Evolutionary conservation across 2,797 vertebrate species (phyloP).

Genomic region (Borostomias antarcticus): DNA sequence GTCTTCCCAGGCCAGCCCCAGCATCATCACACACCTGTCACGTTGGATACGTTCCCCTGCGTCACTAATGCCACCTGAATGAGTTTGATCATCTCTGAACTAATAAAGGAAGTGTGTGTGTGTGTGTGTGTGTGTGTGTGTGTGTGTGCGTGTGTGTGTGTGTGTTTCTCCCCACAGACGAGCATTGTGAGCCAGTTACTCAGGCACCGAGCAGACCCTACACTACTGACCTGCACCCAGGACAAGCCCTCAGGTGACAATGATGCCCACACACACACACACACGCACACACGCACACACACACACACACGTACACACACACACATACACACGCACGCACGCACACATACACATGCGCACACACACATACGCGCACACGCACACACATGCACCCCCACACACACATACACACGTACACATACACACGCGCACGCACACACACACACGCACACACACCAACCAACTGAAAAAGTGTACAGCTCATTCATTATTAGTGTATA

Average conservation of each 20-base stretch:
- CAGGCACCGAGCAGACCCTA: constrained; percentile 84
- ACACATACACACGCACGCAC: background rate
- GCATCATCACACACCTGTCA: background rate
- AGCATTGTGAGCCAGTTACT: constrained; percentile 88
- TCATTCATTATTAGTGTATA: background rate
- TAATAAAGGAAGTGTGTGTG: constrained; percentile 29
- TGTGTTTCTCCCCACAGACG: constrained; percentile 73
- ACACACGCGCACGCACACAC: too few relatives aligned
- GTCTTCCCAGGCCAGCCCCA: background rate
- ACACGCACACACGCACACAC: constrained; percentile 24
- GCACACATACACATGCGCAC: too few relatives aligned
- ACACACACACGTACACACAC: constrained; percentile 13
- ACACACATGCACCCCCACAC: too few relatives aligned
- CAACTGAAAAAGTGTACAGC: constrained; percentile 5
- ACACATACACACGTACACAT: too few relatives aligned
- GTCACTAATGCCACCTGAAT: too few relatives aligned
- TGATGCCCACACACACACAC: too few relatives aligned
- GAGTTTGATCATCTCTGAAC: constrained; percentile 22
- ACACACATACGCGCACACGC: too few relatives aligned
- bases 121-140: constrained; percentile 38
- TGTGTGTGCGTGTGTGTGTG: constrained; percentile 10
- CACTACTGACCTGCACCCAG: constrained; percentile 87
- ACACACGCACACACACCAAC: constrained; percentile 3
- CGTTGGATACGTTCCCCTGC: too few relatives aligned
- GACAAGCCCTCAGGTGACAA: constrained; percentile 97